These are phyloP conservation scores for Glaucopsyche alexis DNA, from an alignment of 2,888 invertebrate genomes.

Conservation along the genomic window DNA sequence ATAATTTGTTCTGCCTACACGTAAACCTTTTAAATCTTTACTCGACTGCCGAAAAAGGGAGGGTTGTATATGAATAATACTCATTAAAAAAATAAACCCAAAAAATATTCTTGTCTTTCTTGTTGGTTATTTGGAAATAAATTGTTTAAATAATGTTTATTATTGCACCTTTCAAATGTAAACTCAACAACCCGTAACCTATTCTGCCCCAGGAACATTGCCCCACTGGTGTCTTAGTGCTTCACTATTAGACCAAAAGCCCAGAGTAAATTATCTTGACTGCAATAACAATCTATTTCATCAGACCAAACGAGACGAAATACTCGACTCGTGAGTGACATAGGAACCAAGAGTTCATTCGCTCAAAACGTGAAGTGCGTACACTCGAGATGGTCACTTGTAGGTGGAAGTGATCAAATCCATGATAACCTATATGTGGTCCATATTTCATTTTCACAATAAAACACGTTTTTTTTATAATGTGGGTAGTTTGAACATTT, in stretches of 20 bases:
- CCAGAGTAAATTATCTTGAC: constrained; percentile 11
- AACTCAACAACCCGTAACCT: constrained; percentile 7
- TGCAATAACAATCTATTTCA: constrained; percentile 15
- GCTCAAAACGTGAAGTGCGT: constrained; percentile 3
- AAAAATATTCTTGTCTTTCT: background rate
- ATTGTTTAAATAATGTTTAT: background rate
- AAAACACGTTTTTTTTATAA: constrained; percentile 1
- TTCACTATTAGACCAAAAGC: background rate
- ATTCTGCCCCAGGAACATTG: constrained; percentile 17
- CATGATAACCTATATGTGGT: constrained; percentile 19
- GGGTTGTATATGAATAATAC: no score
- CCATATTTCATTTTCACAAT: constrained; percentile 17
- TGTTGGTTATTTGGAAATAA: background rate
- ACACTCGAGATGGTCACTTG: background rate
- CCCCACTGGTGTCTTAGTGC: background rate
- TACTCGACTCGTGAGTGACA: constrained; percentile 19
- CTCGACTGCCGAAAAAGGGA: no score
- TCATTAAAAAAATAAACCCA: no score
- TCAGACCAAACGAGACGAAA: constrained; percentile 15
- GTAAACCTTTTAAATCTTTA: no score
- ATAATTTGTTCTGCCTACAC: no score
- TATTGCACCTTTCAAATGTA: background rate
- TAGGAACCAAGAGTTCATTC: constrained; percentile 28
- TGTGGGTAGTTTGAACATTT: constrained; percentile 16
- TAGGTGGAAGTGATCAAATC: no score